phyloP scores from a whole-genome alignment of 2,888 invertebrate genomes.

The Craniophora ligustri region DNA sequence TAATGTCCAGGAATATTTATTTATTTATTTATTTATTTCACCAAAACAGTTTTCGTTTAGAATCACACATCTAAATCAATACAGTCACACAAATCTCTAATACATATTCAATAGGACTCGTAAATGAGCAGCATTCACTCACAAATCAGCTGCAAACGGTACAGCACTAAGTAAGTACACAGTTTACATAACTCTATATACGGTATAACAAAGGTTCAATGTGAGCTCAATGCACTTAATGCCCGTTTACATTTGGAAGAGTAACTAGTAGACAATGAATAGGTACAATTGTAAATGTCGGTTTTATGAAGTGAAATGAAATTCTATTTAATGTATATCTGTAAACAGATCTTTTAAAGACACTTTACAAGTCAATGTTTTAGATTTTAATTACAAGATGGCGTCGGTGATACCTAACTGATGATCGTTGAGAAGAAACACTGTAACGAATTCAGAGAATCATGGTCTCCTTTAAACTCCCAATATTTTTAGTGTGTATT shows the following conservation, averaged over 20 bases:
- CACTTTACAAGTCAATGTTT: too few species aligned
- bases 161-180: constrained; percentile 20
- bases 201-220: constrained; percentile 26
- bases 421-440: too few species aligned
- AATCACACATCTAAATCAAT: neutral
- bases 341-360: too few species aligned
- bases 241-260: constrained; percentile 17
- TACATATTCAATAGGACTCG: constrained; percentile 3
- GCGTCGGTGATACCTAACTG: too few species aligned
- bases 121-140: constrained; percentile 19
- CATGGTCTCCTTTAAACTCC: too few species aligned
- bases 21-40: constrained; percentile 4
- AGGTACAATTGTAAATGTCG: too few species aligned
- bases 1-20: too few species aligned
- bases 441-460: too few species aligned
- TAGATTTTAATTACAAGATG: too few species aligned
- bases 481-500: too few species aligned
- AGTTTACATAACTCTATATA: constrained; percentile 46
- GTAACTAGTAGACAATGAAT: neutral
- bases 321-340: too few species aligned
- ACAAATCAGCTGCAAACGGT: constrained; percentile 37
- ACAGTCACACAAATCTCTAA: neutral
- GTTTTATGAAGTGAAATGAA: too few species aligned
- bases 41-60: constrained; percentile 1
- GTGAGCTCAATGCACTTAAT: constrained; percentile 41